Evolutionary conservation across 2,797 vertebrate genomes (phyloP), one percentile per base, ranked within the genome.

Genomic region (Rhabdophis nuchalis): DNA sequence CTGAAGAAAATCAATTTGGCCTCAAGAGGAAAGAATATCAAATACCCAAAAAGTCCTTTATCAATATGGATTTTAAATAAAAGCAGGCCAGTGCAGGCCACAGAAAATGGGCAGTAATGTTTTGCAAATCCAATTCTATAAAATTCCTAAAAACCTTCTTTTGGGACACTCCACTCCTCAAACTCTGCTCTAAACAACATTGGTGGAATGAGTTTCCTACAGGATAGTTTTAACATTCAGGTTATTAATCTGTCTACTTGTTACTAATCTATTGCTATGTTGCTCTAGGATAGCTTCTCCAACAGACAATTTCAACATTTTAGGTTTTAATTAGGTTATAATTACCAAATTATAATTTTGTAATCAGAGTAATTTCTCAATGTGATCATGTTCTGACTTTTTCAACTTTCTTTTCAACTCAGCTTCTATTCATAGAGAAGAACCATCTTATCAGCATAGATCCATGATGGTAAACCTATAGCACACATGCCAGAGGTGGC

Each of bases 1-100:
- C 41, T 93, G 85, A 87, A 90, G 92, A 12, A 93, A 94, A 96
- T 88, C 0, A 90, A 89, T 93, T 92, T 92, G 7, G 9, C 41
- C 89, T 77, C 58, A 92, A 61, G 72, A 93, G 16, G 88, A 93
- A 94, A 92, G 4, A 2, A 92, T 93, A 92, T 54, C 87, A 92
- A 94, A 91, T 14, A 23, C 0, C 27, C 64, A 1, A 10, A n/a
- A 54, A 54, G 13, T 86, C 25, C 85, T 52, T 85, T 72, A 72
- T 68, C 14, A 32, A 68, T 36, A 72, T 77, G 72, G 36, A 46
- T 23, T 82, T 82, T 82, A 82, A 82, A 82, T 82, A 82, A 46
- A 82, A 41, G 36, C 25, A 46, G 18, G 3, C 3, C 72, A 82
- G 36, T 41, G 1, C 36, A 82, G 9, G 18, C 18, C 72, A 82